phyloP scores from a whole-genome alignment of 1,140 invertebrate species.

The Samia ricini region DNA sequence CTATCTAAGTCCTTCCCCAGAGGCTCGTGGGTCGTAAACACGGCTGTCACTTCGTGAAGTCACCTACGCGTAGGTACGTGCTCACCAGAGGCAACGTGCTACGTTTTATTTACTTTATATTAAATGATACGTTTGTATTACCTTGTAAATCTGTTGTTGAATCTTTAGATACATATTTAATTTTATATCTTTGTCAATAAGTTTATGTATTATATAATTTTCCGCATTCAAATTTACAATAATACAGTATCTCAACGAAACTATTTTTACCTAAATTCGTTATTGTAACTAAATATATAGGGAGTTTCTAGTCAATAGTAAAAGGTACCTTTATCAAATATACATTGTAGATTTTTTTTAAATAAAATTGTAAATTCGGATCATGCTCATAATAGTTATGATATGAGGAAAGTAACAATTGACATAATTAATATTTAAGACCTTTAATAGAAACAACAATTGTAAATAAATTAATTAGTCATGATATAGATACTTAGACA shows the following conservation, averaged over 20 bases:
- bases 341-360: too few species aligned
- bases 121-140: not conserved
- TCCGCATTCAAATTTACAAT: too few species aligned
- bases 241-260: too few species aligned
- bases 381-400: too few species aligned
- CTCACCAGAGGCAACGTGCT: not conserved
- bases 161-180: not conserved
- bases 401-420: not conserved
- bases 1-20: slow-evolving; percentile 27
- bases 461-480: not conserved
- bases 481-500: not conserved
- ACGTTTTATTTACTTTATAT: slow-evolving; percentile 6
- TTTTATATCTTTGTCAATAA: too few species aligned
- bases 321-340: too few species aligned
- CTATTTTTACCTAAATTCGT: too few species aligned
- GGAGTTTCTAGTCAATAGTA: too few species aligned
- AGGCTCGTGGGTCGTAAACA: slow-evolving; percentile 29
- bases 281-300: too few species aligned
- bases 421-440: not conserved
- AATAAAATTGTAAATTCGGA: too few species aligned
- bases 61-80: slow-evolving; percentile 11
- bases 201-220: too few species aligned
- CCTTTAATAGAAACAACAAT: not conserved
- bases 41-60: slow-evolving; percentile 19
- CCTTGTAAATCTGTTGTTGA: not conserved